Conservation (phyloP, 2,113 vertebrate genomes). For the Cygnus buccinator region DNA sequence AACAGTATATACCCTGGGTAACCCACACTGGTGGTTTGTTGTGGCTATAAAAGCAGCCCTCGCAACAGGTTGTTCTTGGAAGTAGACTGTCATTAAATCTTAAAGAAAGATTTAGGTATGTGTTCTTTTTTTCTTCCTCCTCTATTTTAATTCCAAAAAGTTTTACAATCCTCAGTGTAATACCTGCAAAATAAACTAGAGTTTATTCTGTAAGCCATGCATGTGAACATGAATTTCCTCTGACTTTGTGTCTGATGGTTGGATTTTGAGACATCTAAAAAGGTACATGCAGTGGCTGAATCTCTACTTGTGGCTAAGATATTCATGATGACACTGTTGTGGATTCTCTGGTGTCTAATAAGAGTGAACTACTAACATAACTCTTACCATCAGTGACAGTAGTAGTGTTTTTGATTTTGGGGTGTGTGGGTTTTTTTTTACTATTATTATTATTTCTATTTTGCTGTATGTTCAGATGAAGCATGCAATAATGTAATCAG, state of each 20-base stretch:
- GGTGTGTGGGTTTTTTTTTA: not conserved
- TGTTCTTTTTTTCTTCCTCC: conserved; percentile 4
- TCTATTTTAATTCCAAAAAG: conserved; percentile 32
- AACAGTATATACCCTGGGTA: not conserved
- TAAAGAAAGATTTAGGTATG: conserved; percentile 36
- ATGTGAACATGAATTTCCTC: not conserved
- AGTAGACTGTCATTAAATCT: not conserved
- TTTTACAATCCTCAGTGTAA: not conserved
- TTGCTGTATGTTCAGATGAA: not conserved
- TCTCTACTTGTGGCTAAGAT: not conserved
- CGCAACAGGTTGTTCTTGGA: conserved; percentile 20
- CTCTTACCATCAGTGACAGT: not conserved
- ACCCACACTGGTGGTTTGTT: not conserved
- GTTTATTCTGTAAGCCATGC: not conserved
- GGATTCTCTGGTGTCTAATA: not conserved
- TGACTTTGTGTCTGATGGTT: not conserved
- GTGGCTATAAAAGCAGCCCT: not conserved
- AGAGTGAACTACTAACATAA: not conserved
- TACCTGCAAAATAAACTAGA: conserved; percentile 4
- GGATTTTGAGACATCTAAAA: not conserved
- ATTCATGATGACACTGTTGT: not conserved
- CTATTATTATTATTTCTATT: not conserved
- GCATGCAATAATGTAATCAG: not conserved
- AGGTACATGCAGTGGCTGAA: not conserved
- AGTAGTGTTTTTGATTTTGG: not conserved